Base-by-base conservation (phyloP, 1,140 invertebrate genomes). In the Drosophila triauraria region DNA sequence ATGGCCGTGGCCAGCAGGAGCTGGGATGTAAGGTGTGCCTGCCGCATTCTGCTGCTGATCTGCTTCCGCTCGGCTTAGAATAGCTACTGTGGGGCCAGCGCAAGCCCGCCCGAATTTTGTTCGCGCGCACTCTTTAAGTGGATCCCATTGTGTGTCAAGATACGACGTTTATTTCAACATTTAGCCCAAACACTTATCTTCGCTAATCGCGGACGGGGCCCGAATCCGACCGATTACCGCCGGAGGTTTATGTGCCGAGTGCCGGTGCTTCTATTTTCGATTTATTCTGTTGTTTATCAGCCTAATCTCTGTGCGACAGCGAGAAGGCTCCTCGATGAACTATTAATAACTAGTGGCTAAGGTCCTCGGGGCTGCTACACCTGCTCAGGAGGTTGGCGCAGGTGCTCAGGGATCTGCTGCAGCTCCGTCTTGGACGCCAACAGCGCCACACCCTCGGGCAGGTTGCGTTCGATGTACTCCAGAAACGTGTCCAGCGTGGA, bases 391-490 rank as follows among this genome's bases (percentile, higher is more conserved):
- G 80, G 84, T 35, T 92, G 70, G n/a, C 77, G 75, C 58, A 95
- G 80, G 82, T 95, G 94, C 4, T 95, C 94, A 2, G 95, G 95
- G 23, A 95, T 47, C 75, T 91, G 91, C 75, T 94, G 94, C 56
- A 96, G 93, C 93, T 96, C 95, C 51, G 95, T 96, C 94, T 96
- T 98, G 13, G 97, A 97, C 5, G 98, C 97, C 95, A 98, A 99
- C 94, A 99, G 95, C 20, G 97, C 97, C 53, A 99, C 97, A 61
- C 99, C 98, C 95, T 99, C 99, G 1, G 99, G 99, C 71, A 99
- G 94, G 95, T 99, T 99, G 78, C 99, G 94, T 92, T 99, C 95
- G 62, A 99, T 96, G 93, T 99, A 99, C 93, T 99, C 99, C 32
- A 99, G 93, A 93, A 97, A 98, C 23, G 99, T 99, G 77, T 98